Base-by-base conservation (phyloP, 1,140 invertebrate species). In the Potamilus streckersoni region DNA sequence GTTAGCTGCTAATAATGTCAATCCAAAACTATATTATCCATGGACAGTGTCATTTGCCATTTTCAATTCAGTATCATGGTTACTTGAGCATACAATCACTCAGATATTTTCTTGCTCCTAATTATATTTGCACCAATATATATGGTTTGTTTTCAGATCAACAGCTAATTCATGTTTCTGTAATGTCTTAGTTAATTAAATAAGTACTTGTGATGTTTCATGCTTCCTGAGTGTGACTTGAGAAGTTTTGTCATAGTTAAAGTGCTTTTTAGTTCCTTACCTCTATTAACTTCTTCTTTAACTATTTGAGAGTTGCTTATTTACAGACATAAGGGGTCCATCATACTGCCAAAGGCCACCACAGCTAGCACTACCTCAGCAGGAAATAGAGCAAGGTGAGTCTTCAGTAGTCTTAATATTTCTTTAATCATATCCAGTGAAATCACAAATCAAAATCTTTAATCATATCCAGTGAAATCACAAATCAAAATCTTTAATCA, bases 141-240 rank as follows among this genome's bases (percentile, higher is more conserved):
- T 49, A 49, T 49, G 6, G 38, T 8, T 49, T 49, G 6, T 49
- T 8, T 49, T 49, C 38, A 49, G 38, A 49, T 49, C 38, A 49
- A 49, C 38, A 49, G 38, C 11, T 49, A 49, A 49, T 49, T 49
- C 38, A 49, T 49, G 38, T 49, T 49, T 49, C 55, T 58, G 62
- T 63, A 23, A 61, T 17, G 60, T 58, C 14, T 2, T 56, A 91
- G 92, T 73, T 81, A 87, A 79, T 89, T 89, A 62, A 84, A 90
- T 78, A 89, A 92, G 69, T 75, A 82, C 13, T 23, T 27, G 23
- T 14, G 11, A 8, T 49, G 59, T 17, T 17, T 64, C 49, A 5
- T 65, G 23, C 27, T 5, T 14, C 16, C 57, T 55, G 31, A n/a
- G n/a, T 17, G 60, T 56, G 38, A 14, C 62, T 14, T 73, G 49